A percentile compares a stretch with the other conserved stretches of the same genome.
These are phyloP conservation scores for Empidonax traillii DNA, from an alignment of 2,113 vertebrate genomes.

Conservation along the genomic window DNA sequence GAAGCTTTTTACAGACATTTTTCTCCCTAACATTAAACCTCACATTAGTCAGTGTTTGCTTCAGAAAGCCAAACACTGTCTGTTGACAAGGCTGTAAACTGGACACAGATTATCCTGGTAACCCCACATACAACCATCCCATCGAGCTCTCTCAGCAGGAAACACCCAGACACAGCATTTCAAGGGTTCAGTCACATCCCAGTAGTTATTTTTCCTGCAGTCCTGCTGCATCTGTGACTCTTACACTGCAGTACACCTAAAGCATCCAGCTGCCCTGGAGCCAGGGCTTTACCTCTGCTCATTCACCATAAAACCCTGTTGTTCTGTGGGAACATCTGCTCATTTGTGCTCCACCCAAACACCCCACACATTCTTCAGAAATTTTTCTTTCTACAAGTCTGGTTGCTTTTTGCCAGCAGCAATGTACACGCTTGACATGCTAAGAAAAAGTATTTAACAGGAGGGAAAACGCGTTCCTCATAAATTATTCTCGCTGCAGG, in stretches of 20 bases:
- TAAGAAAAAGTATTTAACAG: slow-evolving; percentile 12
- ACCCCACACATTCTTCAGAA: slow-evolving; percentile 62
- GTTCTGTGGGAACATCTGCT: slow-evolving; percentile 70
- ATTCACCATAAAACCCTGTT: slow-evolving; percentile 32
- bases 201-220: slow-evolving; percentile 7
- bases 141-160: background rate
- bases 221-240: background rate
- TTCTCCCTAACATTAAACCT: background rate
- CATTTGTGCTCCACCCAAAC: slow-evolving; percentile 42
- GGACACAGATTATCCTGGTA: background rate
- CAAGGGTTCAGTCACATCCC: background rate
- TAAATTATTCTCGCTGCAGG: background rate
- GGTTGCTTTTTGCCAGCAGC: slow-evolving; percentile 61
- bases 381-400: slow-evolving; percentile 54
- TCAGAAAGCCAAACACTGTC: background rate
- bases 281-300: slow-evolving; percentile 65
- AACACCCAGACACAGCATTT: background rate
- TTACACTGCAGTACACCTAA: background rate
- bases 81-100: background rate
- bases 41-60: background rate
- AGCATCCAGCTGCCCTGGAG: slow-evolving; percentile 50
- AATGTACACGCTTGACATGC: background rate
- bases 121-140: background rate
- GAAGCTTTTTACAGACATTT: background rate
- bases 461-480: background rate